Evolutionary conservation across 1,140 invertebrate genomes (phyloP).

Genomic region (Dufourea novaeangliae): DNA sequence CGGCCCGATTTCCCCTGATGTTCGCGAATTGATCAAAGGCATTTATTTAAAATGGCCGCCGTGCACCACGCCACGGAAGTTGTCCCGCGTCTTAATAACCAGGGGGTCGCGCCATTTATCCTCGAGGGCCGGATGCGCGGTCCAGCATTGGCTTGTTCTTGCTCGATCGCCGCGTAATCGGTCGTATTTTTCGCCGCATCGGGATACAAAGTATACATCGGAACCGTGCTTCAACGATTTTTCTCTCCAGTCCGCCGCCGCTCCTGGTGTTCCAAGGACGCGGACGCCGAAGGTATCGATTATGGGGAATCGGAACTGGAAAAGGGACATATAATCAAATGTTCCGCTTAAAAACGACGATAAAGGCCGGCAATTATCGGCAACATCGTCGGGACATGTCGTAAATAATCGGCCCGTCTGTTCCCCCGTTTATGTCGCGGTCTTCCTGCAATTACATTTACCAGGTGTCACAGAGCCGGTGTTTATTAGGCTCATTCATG

Average conservation of each 20-base stretch:
- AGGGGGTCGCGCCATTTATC: background rate
- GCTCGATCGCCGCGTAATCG: background rate
- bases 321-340: conserved; percentile 21
- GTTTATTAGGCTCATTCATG: background rate
- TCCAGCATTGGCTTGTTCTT: background rate
- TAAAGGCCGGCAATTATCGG: conserved; percentile 5
- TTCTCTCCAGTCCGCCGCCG: background rate
- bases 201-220: background rate
- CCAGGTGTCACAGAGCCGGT: background rate
- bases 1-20: background rate
- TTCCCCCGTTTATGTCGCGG: background rate
- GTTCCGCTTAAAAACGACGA: background rate
- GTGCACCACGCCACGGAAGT: background rate
- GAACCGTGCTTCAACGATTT: conserved; percentile 5
- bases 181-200: conserved; percentile 17
- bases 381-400: conserved; percentile 5
- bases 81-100: background rate
- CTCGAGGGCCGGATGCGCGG: conserved; percentile 8
- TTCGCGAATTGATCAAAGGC: background rate
- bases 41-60: background rate
- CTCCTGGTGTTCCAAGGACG: too few relatives aligned
- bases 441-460: conserved; percentile 9
- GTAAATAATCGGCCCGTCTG: background rate
- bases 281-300: conserved; percentile 5
- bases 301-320: conserved; percentile 15